Base-by-base conservation (phyloP, 2,888 invertebrate genomes). In the Gari tellinella region DNA sequence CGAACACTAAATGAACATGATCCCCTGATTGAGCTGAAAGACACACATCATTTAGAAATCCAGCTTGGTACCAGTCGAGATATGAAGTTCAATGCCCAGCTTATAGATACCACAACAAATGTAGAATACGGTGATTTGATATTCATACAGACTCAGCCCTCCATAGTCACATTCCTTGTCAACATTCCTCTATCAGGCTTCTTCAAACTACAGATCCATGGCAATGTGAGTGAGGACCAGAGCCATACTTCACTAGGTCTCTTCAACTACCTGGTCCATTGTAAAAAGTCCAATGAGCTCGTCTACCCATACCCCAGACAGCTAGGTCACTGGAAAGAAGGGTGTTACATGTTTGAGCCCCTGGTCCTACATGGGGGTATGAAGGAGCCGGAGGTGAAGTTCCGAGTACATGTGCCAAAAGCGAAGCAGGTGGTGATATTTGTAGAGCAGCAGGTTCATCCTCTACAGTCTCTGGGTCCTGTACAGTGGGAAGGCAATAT, bases 271-370 rank as follows among this genome's bases (percentile, higher is more conserved):
- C 65, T 84, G 12, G 76, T 84, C 19, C 46, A 79, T 25, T 82
- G 84, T 62, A 73, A 61, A 17, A 69, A 76, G 46, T 58, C 72
- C 15, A 46, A 40, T 5, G 56, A 55, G 8, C 43, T 64, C n/a
- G 80, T 78, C 5, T 70, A 79, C 31, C 81, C 81, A 0, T 84
- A 79, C 48, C 84, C 84, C 0, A 67, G 82, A 17, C 82, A 82
- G 49, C 81, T 81, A 10, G 84, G 84, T 8, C 82, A 78, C 58
- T 84, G 84, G 84, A 84, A 84, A 48, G 84, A 84, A 63, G 84
- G 84, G 5, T 84, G 84, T 23, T 82, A 79, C 49, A 84, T 84
- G 84, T 74, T 77, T 31, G 73, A 84, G 46, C 84, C 84, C 4
- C 63, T 84, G 10, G 51, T 80, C 1, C 68, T 84, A 4, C 65